Conservation (phyloP, 2,113 vertebrate genomes). For the Cepphus grylle region DNA sequence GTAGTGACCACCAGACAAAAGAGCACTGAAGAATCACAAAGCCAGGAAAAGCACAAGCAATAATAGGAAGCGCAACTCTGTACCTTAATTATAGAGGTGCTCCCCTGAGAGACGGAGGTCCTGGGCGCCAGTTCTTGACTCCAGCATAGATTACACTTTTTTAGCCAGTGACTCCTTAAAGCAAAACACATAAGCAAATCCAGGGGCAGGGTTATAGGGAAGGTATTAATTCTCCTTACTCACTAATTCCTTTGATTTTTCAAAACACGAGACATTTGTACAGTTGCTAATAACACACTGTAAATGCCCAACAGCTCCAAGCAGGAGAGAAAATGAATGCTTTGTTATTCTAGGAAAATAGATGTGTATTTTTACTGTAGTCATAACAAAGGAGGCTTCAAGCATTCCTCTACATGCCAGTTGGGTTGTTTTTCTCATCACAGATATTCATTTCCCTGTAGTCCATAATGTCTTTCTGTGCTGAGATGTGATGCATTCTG, state of each 20-base stretch:
- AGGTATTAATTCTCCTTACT: conserved; percentile 13
- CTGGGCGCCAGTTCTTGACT: background rate
- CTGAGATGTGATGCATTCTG: conserved; percentile 18
- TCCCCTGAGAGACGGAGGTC: background rate
- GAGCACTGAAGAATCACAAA: background rate
- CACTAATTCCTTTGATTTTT: conserved; percentile 37
- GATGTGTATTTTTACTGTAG: conserved; percentile 43
- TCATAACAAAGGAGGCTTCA: conserved; percentile 55
- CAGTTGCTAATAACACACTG: background rate
- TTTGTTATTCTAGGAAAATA: conserved; percentile 56
- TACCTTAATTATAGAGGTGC: background rate
- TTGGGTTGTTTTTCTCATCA: conserved; percentile 8
- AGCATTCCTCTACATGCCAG: background rate
- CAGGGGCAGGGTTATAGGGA: background rate
- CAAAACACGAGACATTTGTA: background rate
- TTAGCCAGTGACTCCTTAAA: background rate
- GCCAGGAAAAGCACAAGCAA: background rate
- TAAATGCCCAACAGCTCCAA: conserved; percentile 17
- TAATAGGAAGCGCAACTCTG: background rate
- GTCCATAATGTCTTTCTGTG: background rate
- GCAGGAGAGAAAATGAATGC: background rate
- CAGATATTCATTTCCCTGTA: conserved; percentile 6
- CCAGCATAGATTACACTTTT: background rate
- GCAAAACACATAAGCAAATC: background rate
- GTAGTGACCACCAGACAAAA: background rate